Evolutionary conservation across 2,797 vertebrate species (phyloP).

Genomic region (Phalloptychus januarius): DNA sequence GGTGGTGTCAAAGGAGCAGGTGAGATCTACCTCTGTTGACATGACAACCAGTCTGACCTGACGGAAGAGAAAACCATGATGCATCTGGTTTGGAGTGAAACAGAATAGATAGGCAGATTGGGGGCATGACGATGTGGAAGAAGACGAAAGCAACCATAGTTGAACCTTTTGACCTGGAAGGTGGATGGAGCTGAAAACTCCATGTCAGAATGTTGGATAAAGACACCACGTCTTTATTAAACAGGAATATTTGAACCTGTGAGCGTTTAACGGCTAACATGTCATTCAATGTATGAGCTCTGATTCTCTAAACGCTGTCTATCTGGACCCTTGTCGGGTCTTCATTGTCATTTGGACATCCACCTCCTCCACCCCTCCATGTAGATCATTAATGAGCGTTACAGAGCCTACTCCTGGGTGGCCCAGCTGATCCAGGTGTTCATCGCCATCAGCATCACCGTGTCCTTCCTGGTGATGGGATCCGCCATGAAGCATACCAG

Average conservation of each 20-base stretch:
- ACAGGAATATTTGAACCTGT: not conserved
- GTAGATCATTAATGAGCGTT: slow-evolving; percentile 75
- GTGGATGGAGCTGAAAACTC: not conserved
- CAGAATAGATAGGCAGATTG: not conserved
- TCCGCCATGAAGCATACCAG: slow-evolving; percentile 80
- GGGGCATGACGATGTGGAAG: not conserved
- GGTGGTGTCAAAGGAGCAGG: too few species aligned
- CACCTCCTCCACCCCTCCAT: slow-evolving; percentile 14
- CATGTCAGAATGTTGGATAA: not conserved
- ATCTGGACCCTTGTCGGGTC: not conserved
- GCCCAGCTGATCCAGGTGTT: slow-evolving; percentile 78
- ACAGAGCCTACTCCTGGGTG: slow-evolving; percentile 74
- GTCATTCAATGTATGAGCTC: not conserved
- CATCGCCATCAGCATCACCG: slow-evolving; percentile 77
- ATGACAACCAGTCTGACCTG: not conserved
- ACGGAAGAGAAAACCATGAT: not conserved
- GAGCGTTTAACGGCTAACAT: not conserved
- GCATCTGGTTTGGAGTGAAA: not conserved
- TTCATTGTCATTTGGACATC: not conserved
- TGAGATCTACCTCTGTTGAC: too few species aligned
- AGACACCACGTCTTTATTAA: not conserved
- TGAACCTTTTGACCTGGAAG: not conserved
- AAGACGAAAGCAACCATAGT: not conserved
- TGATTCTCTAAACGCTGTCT: not conserved
- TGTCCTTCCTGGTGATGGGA: slow-evolving; percentile 82